A percentile compares a stretch with the other conserved stretches of the same genome.
These are phyloP conservation scores for Strix occidentalis DNA, from an alignment of 2,797 vertebrate species.

Conservation along the genomic window DNA sequence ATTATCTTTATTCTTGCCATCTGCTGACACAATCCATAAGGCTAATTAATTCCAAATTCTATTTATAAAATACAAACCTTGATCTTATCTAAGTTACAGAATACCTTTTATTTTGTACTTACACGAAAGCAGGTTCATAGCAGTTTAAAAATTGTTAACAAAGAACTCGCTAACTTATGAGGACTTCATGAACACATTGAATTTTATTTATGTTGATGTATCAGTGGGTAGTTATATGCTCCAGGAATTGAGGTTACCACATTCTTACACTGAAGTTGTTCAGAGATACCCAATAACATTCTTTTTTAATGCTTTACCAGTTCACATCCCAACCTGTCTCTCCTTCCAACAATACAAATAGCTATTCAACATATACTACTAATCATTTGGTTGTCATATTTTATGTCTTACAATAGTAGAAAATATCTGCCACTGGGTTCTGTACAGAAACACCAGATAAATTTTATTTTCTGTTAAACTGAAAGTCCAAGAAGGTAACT, in stretches of 20 bases:
- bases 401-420: neutral
- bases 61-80: neutral
- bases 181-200: neutral
- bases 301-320: neutral
- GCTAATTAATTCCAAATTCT: neutral
- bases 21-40: neutral
- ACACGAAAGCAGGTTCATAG: neutral
- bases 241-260: neutral
- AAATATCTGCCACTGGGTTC: neutral
- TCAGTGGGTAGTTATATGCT: neutral
- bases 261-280: neutral
- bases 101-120: neutral
- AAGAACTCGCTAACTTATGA: neutral
- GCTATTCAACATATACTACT: neutral
- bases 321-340: neutral
- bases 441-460: neutral
- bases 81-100: neutral
- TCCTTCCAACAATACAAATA: neutral
- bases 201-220: neutral
- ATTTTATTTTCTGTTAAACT: neutral
- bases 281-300: neutral
- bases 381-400: neutral
- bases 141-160: neutral
- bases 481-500: neutral
- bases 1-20: neutral